These are phyloP conservation scores for Latrodectus geometricus DNA, from an alignment of 1,140 invertebrate genomes.

Conservation along the genomic window DNA sequence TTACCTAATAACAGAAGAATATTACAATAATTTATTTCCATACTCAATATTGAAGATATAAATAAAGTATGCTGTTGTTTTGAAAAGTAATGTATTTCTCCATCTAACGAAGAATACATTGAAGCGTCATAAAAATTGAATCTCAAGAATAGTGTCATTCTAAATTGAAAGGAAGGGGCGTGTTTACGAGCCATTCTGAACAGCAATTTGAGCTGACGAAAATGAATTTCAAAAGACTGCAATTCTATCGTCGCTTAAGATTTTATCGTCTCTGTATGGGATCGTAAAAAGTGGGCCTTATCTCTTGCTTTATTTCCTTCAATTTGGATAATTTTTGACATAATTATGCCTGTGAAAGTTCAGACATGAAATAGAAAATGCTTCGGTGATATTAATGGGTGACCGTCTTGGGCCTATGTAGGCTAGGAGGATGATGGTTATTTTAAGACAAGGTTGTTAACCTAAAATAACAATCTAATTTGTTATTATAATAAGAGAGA, in stretches of 20 bases:
- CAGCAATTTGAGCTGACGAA: neutral
- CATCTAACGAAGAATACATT: neutral
- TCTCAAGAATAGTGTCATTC: neutral
- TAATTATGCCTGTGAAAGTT: neutral
- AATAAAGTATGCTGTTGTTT: neutral
- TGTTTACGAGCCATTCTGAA: neutral
- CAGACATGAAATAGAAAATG: neutral
- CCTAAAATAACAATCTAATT: no score
- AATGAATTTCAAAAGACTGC: neutral
- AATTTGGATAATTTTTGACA: neutral
- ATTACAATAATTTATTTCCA: neutral
- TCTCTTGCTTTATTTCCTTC: neutral
- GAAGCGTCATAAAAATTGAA: neutral
- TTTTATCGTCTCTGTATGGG: neutral
- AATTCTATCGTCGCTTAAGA: neutral
- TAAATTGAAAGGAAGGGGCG: neutral
- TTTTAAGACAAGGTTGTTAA: neutral
- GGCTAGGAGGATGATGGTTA: neutral
- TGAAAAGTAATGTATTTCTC: neutral
- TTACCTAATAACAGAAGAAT: neutral
- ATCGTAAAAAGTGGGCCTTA: neutral
- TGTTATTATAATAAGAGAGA: no score
- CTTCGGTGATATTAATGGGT: neutral
- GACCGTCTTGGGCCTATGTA: neutral
- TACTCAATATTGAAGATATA: neutral